A percentile compares a stretch with the other conserved stretches of the same genome.
phyloP scores from a whole-genome alignment of 2,888 invertebrate genomes.

The Amphipyra tragopoginis region DNA sequence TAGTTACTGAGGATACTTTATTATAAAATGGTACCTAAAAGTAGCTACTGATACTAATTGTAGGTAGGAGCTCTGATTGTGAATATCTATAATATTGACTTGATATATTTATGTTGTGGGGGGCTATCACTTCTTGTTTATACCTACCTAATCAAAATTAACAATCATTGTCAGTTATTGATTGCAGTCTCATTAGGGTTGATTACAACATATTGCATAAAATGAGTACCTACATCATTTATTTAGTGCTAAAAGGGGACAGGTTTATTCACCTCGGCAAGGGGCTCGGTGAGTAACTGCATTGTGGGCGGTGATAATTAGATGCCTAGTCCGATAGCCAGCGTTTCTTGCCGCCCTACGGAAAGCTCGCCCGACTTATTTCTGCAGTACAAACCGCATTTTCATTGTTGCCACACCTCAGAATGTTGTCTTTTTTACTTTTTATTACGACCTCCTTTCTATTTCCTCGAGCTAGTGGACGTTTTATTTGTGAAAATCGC shows the following conservation, averaged over 20 bases:
- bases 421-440: conserved; percentile 67
- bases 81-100: no score
- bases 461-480: conserved; percentile 51
- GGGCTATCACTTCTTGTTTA: neutral
- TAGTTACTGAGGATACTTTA: no score
- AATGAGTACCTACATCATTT: conserved; percentile 37
- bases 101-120: neutral
- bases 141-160: conserved; percentile 5
- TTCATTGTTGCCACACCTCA: conserved; percentile 68
- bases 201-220: conserved; percentile 37
- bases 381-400: conserved; percentile 76
- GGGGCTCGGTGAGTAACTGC: conserved; percentile 67
- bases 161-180: conserved; percentile 7
- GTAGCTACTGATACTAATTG: no score
- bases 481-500: conserved; percentile 61
- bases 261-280: conserved; percentile 71
- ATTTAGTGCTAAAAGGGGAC: conserved; percentile 71
- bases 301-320: conserved; percentile 78
- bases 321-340: conserved; percentile 82
- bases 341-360: conserved; percentile 68
- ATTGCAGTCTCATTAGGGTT: conserved; percentile 16
- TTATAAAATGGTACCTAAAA: no score
- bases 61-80: no score
- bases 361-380: conserved; percentile 66
- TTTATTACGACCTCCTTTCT: conserved; percentile 61